A percentile compares a stretch with the other conserved stretches of the same genome.
Conservation (phyloP, 2,113 vertebrate species). For the Paramormyrops kingsleyae region DNA sequence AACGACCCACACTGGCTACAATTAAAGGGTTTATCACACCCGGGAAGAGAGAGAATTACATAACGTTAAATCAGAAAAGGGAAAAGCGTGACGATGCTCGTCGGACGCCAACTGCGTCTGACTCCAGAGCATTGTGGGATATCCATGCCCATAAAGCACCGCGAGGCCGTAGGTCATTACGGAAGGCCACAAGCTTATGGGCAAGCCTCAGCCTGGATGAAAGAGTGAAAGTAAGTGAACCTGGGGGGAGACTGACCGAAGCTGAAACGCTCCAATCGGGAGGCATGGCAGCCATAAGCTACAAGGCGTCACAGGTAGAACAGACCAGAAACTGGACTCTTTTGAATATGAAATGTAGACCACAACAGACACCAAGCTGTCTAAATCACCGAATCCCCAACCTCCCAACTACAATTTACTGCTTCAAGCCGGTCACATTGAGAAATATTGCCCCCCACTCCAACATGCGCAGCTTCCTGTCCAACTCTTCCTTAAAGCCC, state of each 20-base stretch:
- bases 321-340: not conserved
- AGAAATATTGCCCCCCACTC: not conserved
- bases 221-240: constrained; percentile 48
- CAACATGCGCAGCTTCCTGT: not conserved
- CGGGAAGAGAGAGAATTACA: constrained; percentile 17
- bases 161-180: constrained; percentile 21
- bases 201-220: constrained; percentile 27
- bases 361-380: not conserved
- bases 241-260: constrained; percentile 30
- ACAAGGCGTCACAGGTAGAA: not conserved
- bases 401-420: not conserved
- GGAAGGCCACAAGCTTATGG: constrained; percentile 15
- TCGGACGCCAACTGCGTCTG: not conserved
- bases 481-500: not conserved
- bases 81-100: not conserved
- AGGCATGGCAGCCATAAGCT: not conserved
- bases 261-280: constrained; percentile 39
- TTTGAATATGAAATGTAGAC: not conserved
- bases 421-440: not conserved
- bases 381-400: not conserved
- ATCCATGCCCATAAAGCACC: not conserved
- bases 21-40: constrained; percentile 12
- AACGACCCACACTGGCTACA: constrained; percentile 4
- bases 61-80: constrained; percentile 1
- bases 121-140: constrained; percentile 8